phyloP scores from a whole-genome alignment of 2,797 vertebrate genomes.

The Peromyscus eremicus region DNA sequence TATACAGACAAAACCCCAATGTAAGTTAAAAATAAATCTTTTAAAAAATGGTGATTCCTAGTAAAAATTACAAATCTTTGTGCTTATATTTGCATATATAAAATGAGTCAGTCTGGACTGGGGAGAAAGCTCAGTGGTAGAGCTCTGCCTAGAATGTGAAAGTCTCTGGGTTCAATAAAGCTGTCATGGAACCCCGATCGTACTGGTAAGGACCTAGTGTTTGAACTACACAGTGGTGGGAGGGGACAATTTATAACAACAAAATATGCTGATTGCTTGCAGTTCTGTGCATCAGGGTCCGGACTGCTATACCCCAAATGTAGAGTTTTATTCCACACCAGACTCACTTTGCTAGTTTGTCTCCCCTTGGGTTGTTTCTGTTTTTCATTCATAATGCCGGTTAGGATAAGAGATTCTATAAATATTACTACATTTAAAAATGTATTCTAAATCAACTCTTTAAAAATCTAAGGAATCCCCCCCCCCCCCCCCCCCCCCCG shows the following conservation, averaged over 20 bases:
- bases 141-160: not conserved
- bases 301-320: not conserved
- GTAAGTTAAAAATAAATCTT: not conserved
- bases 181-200: not conserved
- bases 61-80: not conserved
- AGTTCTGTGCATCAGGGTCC: not conserved
- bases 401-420: conserved; percentile 33
- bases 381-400: conserved; percentile 22
- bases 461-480: conserved; percentile 19
- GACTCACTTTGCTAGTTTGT: not conserved
- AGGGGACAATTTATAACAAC: not conserved
- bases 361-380: conserved; percentile 19
- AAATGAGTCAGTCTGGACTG: not conserved
- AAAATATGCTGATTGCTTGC: not conserved
- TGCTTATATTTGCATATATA: conserved; percentile 3
- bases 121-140: not conserved
- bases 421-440: conserved; percentile 28
- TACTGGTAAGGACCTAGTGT: not conserved
- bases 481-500: not conserved
- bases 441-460: conserved; percentile 25
- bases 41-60: not conserved
- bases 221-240: not conserved
- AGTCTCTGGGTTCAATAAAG: not conserved
- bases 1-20: not conserved
- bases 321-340: not conserved